A percentile compares a stretch with the other conserved stretches of the same genome.
Evolutionary conservation across 2,113 vertebrate species (phyloP).

Genomic region (Barnardius zonarius): DNA sequence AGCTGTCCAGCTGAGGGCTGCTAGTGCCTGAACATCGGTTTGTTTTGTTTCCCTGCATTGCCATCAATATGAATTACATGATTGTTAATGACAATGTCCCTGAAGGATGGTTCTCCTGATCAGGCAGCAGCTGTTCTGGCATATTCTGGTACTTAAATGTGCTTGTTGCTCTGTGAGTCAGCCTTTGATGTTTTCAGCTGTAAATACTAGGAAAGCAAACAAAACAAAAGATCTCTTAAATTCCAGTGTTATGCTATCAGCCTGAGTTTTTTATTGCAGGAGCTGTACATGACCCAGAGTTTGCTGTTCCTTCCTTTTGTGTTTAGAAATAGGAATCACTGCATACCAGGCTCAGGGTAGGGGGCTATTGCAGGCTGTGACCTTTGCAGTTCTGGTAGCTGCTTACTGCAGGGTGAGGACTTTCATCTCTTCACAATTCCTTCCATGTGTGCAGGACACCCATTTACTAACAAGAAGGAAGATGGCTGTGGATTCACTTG

Average conservation of each 20-base stretch:
- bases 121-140: conserved; percentile 3
- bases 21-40: not conserved
- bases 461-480: not conserved
- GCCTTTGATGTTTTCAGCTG: not conserved
- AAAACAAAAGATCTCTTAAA: not conserved
- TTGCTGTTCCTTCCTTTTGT: not conserved
- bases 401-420: not conserved
- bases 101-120: not conserved
- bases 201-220: not conserved
- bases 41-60: not conserved
- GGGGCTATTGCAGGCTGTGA: not conserved
- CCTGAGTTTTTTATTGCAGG: not conserved
- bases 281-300: not conserved
- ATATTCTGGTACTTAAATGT: not conserved
- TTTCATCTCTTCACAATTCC: not conserved
- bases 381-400: not conserved
- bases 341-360: not conserved
- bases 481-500: not conserved
- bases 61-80: not conserved
- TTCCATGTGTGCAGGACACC: not conserved
- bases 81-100: not conserved
- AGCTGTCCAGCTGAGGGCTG: not conserved
- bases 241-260: not conserved
- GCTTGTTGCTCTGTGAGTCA: not conserved
- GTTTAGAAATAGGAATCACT: not conserved